Conservation (phyloP, 30 jellyfish, hydroid and myxozoan genomes). For the Turritopsis dohrnii region DNA sequence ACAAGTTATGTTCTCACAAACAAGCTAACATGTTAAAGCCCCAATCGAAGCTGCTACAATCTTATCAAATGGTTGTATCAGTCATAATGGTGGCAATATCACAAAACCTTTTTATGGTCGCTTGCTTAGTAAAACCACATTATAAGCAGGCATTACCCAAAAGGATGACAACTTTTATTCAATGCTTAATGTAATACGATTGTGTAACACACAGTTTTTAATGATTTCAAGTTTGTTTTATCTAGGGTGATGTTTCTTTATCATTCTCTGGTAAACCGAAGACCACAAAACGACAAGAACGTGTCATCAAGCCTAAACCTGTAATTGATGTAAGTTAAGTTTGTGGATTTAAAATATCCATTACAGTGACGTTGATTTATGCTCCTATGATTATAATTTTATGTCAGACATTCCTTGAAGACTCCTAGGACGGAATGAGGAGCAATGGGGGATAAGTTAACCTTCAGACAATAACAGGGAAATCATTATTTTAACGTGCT, state of each 20-base stretch:
- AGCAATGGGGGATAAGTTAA: background rate
- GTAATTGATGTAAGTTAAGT: slow-evolving; percentile 55
- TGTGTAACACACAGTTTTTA: no score
- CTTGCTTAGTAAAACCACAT: background rate
- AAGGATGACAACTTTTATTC: slow-evolving; percentile 15
- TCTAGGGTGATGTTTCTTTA: slow-evolving; percentile 68
- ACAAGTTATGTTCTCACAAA: no score
- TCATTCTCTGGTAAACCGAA: slow-evolving; percentile 67
- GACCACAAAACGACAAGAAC: slow-evolving; percentile 60
- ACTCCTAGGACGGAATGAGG: slow-evolving; percentile 30
- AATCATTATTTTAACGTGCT: background rate
- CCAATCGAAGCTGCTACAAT: slow-evolving; percentile 24
- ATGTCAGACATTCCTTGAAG: background rate
- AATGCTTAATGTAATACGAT: no score
- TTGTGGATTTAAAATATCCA: background rate
- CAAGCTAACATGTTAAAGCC: slow-evolving; percentile 9
- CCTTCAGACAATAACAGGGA: background rate
- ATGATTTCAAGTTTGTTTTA: background rate
- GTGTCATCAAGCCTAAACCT: slow-evolving; percentile 70
- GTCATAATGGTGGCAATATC: slow-evolving; percentile 34
- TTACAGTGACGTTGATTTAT: background rate
- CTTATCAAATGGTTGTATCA: slow-evolving; percentile 4
- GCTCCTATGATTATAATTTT: background rate
- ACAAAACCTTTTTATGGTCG: slow-evolving; percentile 30
- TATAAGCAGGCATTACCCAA: slow-evolving; percentile 35